Conservation (phyloP, 2,113 vertebrate genomes). For the Myotis brandtii region DNA sequence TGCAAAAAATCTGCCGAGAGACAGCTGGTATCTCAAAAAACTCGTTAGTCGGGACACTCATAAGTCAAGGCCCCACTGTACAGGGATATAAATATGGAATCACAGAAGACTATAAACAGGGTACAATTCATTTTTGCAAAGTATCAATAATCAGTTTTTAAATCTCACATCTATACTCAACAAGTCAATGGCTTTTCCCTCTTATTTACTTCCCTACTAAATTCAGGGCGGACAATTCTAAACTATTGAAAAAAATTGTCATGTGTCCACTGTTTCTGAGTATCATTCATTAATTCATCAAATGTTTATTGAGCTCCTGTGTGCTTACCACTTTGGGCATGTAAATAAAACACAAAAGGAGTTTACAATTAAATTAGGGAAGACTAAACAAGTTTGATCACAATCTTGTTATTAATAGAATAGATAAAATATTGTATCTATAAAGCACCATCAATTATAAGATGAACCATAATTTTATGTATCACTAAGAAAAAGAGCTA, state of each 20-base stretch:
- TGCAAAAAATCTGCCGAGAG: too few species aligned
- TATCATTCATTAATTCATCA: conserved; percentile 20
- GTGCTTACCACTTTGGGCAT: neutral
- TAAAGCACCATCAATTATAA: neutral
- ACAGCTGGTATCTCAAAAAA: too few species aligned
- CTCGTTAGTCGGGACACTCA: too few species aligned
- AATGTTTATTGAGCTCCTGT: neutral
- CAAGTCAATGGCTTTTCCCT: neutral
- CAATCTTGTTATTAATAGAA: neutral
- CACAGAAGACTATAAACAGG: neutral
- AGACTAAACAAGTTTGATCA: conserved; percentile 40
- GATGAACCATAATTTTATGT: neutral
- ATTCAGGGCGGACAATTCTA: neutral
- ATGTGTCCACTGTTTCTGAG: neutral
- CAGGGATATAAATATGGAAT: neutral
- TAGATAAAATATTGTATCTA: conserved; percentile 20
- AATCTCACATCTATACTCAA: conserved; percentile 21
- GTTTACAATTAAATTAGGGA: conserved; percentile 27
- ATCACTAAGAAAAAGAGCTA: neutral
- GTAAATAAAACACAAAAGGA: conserved; percentile 46
- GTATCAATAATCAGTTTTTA: conserved; percentile 33
- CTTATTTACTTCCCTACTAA: conserved; percentile 31
- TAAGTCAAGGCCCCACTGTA: too few species aligned
- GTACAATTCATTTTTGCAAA: conserved; percentile 15
- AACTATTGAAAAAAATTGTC: neutral